Evolutionary conservation across 2,113 vertebrate genomes (phyloP).

Genomic region (Oryzias javanicus): DNA sequence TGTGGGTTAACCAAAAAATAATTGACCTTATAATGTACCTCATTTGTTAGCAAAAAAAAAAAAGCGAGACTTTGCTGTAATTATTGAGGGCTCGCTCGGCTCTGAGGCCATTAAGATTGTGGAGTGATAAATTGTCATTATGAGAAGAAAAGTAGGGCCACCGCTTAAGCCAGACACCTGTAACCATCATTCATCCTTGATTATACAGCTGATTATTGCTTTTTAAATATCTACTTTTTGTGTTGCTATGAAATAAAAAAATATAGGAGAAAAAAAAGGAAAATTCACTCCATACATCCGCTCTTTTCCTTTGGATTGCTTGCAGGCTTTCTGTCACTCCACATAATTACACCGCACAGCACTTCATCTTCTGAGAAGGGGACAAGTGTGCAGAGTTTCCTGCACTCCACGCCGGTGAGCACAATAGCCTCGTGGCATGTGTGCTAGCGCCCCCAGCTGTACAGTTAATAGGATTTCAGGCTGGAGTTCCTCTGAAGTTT

Average conservation of each 20-base stretch:
- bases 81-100: slow-evolving; percentile 15
- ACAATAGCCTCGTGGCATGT: slow-evolving; percentile 33
- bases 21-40: slow-evolving; percentile 36
- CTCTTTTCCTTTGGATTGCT: slow-evolving; percentile 13
- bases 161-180: neutral
- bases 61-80: slow-evolving; percentile 14
- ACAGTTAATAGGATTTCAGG: slow-evolving; percentile 36
- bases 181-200: slow-evolving; percentile 2
- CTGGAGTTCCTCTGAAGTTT: slow-evolving; percentile 8
- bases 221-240: neutral
- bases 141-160: neutral
- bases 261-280: no score
- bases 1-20: slow-evolving; percentile 10
- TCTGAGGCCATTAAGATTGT: slow-evolving; percentile 33
- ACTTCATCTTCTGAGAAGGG: slow-evolving; percentile 18
- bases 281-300: no score
- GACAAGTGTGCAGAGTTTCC: slow-evolving; percentile 14
- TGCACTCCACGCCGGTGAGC: neutral
- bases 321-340: slow-evolving; percentile 31
- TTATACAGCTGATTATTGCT: neutral
- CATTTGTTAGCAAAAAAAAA: slow-evolving; percentile 23
- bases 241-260: neutral
- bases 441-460: slow-evolving; percentile 68
- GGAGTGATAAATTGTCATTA: slow-evolving; percentile 13
- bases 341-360: slow-evolving; percentile 28